A percentile compares a stretch with the other conserved stretches of the same genome.
phyloP scores from a whole-genome alignment of 2,888 invertebrate genomes.

The Macrophya alboannulata region DNA sequence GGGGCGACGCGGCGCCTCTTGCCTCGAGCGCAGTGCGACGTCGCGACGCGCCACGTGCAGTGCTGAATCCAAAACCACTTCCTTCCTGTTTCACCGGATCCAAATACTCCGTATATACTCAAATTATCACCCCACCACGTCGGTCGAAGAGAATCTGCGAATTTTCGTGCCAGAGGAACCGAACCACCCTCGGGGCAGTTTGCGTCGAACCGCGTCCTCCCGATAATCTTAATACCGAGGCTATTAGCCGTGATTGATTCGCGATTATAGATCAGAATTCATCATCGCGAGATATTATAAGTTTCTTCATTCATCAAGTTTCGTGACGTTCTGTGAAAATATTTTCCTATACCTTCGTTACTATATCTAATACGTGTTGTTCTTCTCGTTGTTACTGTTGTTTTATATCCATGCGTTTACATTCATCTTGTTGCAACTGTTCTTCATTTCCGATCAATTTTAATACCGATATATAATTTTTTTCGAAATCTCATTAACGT shows the following conservation, averaged over 20 bases:
- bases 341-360: not conserved
- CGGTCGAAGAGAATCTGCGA: constrained; percentile 9
- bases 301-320: not conserved
- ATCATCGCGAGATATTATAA: not conserved
- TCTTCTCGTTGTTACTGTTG: not conserved
- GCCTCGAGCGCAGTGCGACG: constrained; percentile 80
- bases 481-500: not conserved
- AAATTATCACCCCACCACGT: constrained; percentile 50
- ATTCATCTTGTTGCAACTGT: not conserved
- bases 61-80: constrained; percentile 71
- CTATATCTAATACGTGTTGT: not conserved
- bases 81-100: constrained; percentile 62
- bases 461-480: not conserved
- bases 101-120: constrained; percentile 51
- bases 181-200: constrained; percentile 48
- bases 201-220: constrained; percentile 22
- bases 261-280: not conserved
- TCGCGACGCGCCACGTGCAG: constrained; percentile 80
- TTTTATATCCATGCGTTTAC: not conserved
- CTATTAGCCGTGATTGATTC: constrained; percentile 37
- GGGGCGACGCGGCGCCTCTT: constrained; percentile 74
- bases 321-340: not conserved
- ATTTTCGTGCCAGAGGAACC: constrained; percentile 15
- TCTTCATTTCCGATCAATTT: not conserved
- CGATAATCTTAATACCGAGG: constrained; percentile 24